These are phyloP conservation scores for Eledona agricola DNA, from an alignment of 2,888 invertebrate genomes.

Conservation along the genomic window DNA sequence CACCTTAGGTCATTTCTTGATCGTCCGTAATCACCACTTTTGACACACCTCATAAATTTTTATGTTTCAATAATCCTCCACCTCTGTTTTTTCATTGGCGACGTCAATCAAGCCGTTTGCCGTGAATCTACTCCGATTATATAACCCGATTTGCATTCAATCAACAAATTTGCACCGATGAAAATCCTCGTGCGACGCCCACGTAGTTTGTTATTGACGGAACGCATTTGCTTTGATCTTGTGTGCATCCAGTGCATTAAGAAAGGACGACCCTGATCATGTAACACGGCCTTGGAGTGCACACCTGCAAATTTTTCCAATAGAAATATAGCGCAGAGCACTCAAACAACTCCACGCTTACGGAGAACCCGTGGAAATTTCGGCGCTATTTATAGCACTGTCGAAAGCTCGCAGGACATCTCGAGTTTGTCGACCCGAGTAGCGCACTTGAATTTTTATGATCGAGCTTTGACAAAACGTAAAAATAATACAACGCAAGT, in stretches of 20 bases:
- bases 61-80: too few species aligned
- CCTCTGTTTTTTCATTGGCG: too few species aligned
- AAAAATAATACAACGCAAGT: constrained; percentile 20
- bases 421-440: constrained; percentile 33
- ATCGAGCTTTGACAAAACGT: constrained; percentile 27
- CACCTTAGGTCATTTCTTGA: too few species aligned
- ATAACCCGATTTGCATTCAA: not conserved
- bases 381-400: not conserved
- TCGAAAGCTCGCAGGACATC: constrained; percentile 14
- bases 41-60: too few species aligned
- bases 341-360: too few species aligned
- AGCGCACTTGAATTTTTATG: constrained; percentile 32
- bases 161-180: not conserved
- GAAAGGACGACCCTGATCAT: constrained; percentile 36
- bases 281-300: constrained; percentile 28
- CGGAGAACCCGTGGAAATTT: too few species aligned
- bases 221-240: constrained; percentile 5
- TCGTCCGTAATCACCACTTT: too few species aligned
- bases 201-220: constrained; percentile 2
- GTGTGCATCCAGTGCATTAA: constrained; percentile 10
- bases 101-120: too few species aligned
- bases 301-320: constrained; percentile 35
- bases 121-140: not conserved
- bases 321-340: constrained; percentile 17
- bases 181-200: not conserved